Evolutionary conservation across 2,888 invertebrate species (phyloP), one percentile per base, ranked within the genome.

Genomic region (Pogonocherus hispidulus): DNA sequence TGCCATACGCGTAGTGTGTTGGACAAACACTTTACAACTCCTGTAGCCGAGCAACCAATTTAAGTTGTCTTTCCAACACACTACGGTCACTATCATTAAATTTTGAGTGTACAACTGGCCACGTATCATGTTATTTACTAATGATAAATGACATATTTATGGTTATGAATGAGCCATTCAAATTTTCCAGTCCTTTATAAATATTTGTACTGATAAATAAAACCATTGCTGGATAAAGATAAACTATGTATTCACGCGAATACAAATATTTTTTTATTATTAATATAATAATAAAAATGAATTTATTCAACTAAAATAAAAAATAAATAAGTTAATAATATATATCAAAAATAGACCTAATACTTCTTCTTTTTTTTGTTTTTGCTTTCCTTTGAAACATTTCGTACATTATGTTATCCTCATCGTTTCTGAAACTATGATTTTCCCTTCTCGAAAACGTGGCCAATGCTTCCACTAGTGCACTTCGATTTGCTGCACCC

Each of bases 281-380:
- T 49, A 23, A 49, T 23, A 49, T 14, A 49, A 14, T 14, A 8
- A 23, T 49, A 49, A 5, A 22, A 49, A 20, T 20, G 14, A 23
- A 23, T 32, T 9, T 2, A 32, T 6, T 32, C 1, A 6, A 2
- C 11, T 6, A 32, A 32, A 32, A 32, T 32, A 4, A 32, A 32
- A 37, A 65, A 56, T 47, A 65, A 62, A 63, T 59, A 60, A 68
- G 14, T 76, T 69, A 79, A 73, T 79, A 79, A 64, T 75, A 70
- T 44, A 80, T 70, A 67, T 80, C 75, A 60, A 80, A 80, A 55
- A 80, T 18, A 11, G 73, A 71, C 59, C 72, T 76, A 23, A 80
- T 49, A 55, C 78, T 78, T 66, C 63, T 77, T 22, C 79, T 69
- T 49, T 73, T 76, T 47, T 70, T 75, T 9, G 41, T 65, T 66